Base-by-base conservation (phyloP, 2,888 invertebrate species). In the Metallyticus violacea region DNA sequence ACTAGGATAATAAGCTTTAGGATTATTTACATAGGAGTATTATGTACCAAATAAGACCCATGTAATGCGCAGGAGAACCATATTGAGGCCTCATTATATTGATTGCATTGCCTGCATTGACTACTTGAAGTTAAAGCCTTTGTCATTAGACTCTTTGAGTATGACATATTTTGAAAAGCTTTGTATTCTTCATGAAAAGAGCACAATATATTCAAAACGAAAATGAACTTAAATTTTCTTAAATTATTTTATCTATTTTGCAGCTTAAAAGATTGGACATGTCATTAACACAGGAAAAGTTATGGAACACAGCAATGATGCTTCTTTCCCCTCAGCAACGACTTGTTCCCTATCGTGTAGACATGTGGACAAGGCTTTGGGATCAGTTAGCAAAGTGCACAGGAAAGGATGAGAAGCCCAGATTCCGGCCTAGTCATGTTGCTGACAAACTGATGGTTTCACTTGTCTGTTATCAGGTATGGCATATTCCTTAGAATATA, bases 361-460 rank as follows among this genome's bases (percentile, higher is more conserved):
- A 97, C 91, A 94, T 96, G 90, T 97, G 97, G 97, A 97, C 96
- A 78, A 94, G 95, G 88, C 92, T 97, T 89, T 97, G 97, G 96
- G 95, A 95, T 89, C 94, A 95, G 88, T 93, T 96, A 62, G 93
- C 93, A 84, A 94, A 93, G 90, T 92, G 93, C 79, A 94, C 93
- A 25, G 94, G 94, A 79, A 87, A 87, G 89, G 94, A 94, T 84
- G 77, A 83, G 25, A 93, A 93, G 88, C 94, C 92, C 22, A 93
- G 95, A 86, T 96, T 96, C 89, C 93, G 93, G 86, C 95, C 96
- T 0, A 93, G 93, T 81, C 94, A 95, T 90, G 96, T 97, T 30
- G 94, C 95, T 0, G 97, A 96, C 89, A 96, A 97, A 90, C 92
- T 97, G 30, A 93, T 96, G 90, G 95, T 96, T 87, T 97, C 97